A percentile compares a stretch with the other conserved stretches of the same genome.
These are phyloP conservation scores for Carcina quercana DNA, from an alignment of 2,888 invertebrate genomes.

Conservation along the genomic window DNA sequence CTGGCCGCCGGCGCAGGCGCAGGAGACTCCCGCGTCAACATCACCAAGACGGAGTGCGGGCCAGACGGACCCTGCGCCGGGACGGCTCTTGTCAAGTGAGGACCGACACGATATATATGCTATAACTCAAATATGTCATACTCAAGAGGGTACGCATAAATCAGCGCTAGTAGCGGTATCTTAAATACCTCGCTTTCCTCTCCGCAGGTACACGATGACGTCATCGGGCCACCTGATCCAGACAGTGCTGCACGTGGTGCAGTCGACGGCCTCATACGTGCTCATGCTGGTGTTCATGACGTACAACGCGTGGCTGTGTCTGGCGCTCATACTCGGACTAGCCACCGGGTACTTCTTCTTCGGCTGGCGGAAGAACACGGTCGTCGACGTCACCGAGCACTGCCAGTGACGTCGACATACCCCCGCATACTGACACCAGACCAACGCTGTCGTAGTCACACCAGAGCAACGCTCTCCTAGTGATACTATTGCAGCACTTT, in stretches of 20 bases:
- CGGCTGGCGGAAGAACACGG: conserved; percentile 93
- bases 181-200: no score
- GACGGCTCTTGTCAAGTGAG: conserved; percentile 57
- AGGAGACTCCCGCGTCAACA: conserved; percentile 60
- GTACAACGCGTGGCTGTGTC: conserved; percentile 94
- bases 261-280: conserved; percentile 91
- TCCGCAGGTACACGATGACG: conserved; percentile 87
- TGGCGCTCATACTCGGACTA: conserved; percentile 92
- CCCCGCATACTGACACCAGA: no score
- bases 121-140: no score
- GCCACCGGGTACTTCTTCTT: conserved; percentile 95
- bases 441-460: no score
- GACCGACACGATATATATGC: no score
- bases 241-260: conserved; percentile 89
- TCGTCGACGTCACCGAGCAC: conserved; percentile 94
- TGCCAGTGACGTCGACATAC: conserved; percentile 76
- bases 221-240: conserved; percentile 88
- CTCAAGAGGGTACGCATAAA: no score
- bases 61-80: conserved; percentile 45
- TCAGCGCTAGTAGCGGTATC: neutral
- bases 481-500: no score
- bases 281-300: conserved; percentile 99
- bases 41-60: conserved; percentile 65
- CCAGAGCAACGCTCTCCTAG: no score
- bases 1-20: conserved; percentile 26